Base-by-base conservation (phyloP, 1,140 invertebrate species). In the Palaemon carinicauda region DNA sequence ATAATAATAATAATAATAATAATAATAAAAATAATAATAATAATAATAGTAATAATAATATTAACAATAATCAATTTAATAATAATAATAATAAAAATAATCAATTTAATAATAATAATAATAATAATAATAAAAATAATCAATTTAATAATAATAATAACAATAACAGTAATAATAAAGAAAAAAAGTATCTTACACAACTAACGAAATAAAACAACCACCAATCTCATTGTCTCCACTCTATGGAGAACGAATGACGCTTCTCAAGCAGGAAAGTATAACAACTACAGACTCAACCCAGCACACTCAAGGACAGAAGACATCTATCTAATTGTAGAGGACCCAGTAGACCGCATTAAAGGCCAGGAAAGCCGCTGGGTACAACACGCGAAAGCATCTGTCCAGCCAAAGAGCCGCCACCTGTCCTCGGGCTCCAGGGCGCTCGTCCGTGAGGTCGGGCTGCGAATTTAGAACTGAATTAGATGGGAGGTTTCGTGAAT, bases 261-360 rank as follows among this genome's bases (percentile, higher is more conserved):
- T 21, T 14, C n/a, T n/a, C n/a, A n/a, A n/a, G n/a, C 65, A 69
- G n/a, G 65, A 31, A 27, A 0, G 24, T 17, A 17, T 4, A 24
- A 15, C 60, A n/a, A 24, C n/a, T 15, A 0, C 17, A 3, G n/a
- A 15, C 14, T 12, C 65, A n/a, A 24, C 21, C 17, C 7, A 12
- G 15, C 56, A 41, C 5, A 41, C n/a, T n/a, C n/a, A n/a, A n/a
- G n/a, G n/a, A n/a, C n/a, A 41, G 1, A 0, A 3, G 65, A 69
- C 24, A 31, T 14, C 65, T 2, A 5, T 27, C 60, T 84, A 86
- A 21, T 79, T 81, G 52, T 85, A 85, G 21, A 88, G 50, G 31
- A 88, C 83, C 87, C 87, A 88, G 78, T 88, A 88, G 78, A 88
- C 83, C 52, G 80, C 83, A 77, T 88, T 88, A 77, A 88, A 88